Evolutionary conservation across 1,140 invertebrate species (phyloP), one percentile per base, ranked within the genome.

Genomic region (Archegozetes longisetosus): DNA sequence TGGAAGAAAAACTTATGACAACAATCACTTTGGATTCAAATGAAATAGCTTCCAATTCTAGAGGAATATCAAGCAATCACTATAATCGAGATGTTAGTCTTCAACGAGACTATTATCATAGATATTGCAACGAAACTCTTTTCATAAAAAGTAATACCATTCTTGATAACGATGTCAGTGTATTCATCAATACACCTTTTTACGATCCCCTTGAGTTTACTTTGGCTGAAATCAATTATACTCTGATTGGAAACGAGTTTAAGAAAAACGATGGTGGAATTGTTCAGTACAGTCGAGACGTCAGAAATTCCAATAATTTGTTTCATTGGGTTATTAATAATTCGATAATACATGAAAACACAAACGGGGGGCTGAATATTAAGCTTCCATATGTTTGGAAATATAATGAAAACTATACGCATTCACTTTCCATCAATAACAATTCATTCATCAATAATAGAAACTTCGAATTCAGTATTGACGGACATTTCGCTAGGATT

Each of bases 261-360:
- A 81, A 81, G 0, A 83, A 87, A 64, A 93, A 94, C 70, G 85
- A 84, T 0, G 79, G 78, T 12, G 27, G n/a, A 1, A 83, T 94
- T 62, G 77, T 80, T 57, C 89, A 95, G 64, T 86, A 86, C 66
- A 88, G 87, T 50, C 81, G 88, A 67, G 90, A 95, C 70, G 77
- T 93, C 64, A 80, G 88, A 60, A 83, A 86, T 60, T 92, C 88
- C 0, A 66, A 66, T 29, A 93, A 95, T 75, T 73, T 96, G 0
- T 96, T 89, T 72, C 89, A 95, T 68, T 96, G 93, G 79, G 78
- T 87, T 25, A 70, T 96, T 28, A 88, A 90, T 66, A 87, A 86
- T 64, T 85, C 85, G 0, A 80, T 93, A 40, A 25, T 69, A 26
- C 86, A 89, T 67, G 77, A 85, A 64, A 96, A 96, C 70, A 74